Evolutionary conservation across 1,140 invertebrate genomes (phyloP).

Genomic region (Musca domestica): DNA sequence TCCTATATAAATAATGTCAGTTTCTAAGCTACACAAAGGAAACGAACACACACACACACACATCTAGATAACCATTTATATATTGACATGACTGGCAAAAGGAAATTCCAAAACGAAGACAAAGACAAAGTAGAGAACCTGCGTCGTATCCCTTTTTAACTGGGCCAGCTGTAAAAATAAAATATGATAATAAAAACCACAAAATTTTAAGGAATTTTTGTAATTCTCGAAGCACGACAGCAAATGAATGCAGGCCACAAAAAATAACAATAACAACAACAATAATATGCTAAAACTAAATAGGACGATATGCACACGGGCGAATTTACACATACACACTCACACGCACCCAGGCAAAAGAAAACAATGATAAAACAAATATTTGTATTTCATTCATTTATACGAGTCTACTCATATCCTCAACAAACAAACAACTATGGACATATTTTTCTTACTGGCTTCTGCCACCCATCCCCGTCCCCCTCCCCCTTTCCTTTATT

Average conservation of each 20-base stretch:
- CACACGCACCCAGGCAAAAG: not conserved
- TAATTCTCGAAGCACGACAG: not conserved
- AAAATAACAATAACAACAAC: not conserved
- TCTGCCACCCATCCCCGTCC: no score
- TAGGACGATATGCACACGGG: not conserved
- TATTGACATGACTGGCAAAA: no score
- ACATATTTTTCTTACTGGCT: no score
- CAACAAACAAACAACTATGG: no score
- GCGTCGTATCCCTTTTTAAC: not conserved
- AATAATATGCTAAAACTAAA: conserved; percentile 10
- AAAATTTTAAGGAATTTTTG: not conserved
- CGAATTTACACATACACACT: not conserved
- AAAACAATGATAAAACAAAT: conserved; percentile 15
- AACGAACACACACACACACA: not conserved
- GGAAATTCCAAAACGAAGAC: no score
- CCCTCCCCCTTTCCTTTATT: no score
- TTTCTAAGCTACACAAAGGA: conserved; percentile 1
- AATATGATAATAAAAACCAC: no score
- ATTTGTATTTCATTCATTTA: conserved; percentile 12
- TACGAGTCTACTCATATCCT: not conserved
- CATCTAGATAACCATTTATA: not conserved
- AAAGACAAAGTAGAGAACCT: no score
- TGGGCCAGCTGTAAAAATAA: no score
- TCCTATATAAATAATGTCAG: conserved; percentile 15
- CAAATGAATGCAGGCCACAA: not conserved